A percentile compares a stretch with the other conserved stretches of the same genome.
Conservation (phyloP, 2,113 vertebrate genomes). For the Epinephelus fuscoguttatus region DNA sequence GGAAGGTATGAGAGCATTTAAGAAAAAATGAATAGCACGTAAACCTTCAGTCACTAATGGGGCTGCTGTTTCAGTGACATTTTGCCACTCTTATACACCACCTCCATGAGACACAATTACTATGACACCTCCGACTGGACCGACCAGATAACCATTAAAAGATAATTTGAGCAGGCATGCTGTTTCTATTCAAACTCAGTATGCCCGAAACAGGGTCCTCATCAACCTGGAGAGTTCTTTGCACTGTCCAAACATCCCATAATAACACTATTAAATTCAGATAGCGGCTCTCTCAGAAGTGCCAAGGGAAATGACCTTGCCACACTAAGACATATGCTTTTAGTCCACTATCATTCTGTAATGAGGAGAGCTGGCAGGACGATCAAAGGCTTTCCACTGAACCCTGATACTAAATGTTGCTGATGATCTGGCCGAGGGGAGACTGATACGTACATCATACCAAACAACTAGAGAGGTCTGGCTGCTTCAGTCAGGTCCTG, state of each 20-base stretch:
- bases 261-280: slow-evolving; percentile 47
- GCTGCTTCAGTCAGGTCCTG: slow-evolving; percentile 46
- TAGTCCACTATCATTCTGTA: slow-evolving; percentile 50
- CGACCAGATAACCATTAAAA: neutral
- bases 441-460: slow-evolving; percentile 64
- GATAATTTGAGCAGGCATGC: neutral
- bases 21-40: too few relatives aligned
- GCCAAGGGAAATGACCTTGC: slow-evolving; percentile 57
- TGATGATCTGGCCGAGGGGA: slow-evolving; percentile 72
- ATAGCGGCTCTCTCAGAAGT: slow-evolving; percentile 14
- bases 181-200: neutral
- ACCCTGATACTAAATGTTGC: slow-evolving; percentile 80
- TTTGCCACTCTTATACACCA: too few relatives aligned
- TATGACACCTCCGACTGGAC: too few relatives aligned
- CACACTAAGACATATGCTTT: slow-evolving; percentile 45
- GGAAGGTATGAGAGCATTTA: too few relatives aligned
- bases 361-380: slow-evolving; percentile 69
- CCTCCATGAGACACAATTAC: too few relatives aligned
- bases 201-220: neutral
- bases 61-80: too few relatives aligned
- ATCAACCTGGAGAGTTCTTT: slow-evolving; percentile 21
- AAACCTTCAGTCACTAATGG: too few relatives aligned
- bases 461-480: slow-evolving; percentile 54
- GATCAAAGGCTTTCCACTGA: slow-evolving; percentile 80
- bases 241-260: slow-evolving; percentile 25